Conservation (phyloP, 2,888 invertebrate genomes). For the Cryptocheilus praepositus region DNA sequence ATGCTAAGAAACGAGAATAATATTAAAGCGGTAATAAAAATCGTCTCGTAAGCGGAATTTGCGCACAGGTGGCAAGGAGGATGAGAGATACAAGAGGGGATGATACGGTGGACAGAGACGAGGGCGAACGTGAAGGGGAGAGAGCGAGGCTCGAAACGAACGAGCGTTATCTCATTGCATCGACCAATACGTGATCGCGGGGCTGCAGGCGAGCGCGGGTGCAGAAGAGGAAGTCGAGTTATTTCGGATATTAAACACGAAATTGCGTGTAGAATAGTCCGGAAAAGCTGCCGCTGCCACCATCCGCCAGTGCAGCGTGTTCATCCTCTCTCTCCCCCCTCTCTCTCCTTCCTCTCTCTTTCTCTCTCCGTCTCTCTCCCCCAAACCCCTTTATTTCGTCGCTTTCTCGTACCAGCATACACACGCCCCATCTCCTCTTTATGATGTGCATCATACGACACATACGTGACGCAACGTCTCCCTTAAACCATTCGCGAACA, state of each 20-base stretch:
- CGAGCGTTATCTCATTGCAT: constrained; percentile 25
- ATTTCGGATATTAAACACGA: constrained; percentile 67
- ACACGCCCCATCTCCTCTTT: not conserved
- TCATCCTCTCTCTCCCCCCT: constrained; percentile 5
- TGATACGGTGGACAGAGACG: constrained; percentile 23
- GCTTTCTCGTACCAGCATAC: not conserved
- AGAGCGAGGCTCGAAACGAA: constrained; percentile 23
- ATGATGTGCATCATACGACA: not conserved
- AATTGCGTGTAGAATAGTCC: constrained; percentile 64
- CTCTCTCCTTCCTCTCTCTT: not conserved
- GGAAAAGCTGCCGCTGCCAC: constrained; percentile 53
- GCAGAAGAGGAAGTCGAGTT: constrained; percentile 62
- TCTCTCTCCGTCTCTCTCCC: not conserved
- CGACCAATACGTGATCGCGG: constrained; percentile 25
- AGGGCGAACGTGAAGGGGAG: constrained; percentile 16
- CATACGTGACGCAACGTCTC: not conserved
- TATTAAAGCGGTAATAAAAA: too few relatives aligned
- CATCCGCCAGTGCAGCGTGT: not conserved
- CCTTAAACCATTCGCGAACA: not conserved
- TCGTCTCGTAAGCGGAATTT: too few relatives aligned
- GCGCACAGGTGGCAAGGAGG: constrained; percentile 17
- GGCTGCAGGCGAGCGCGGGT: constrained; percentile 23
- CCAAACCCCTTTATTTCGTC: not conserved
- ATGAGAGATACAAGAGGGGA: constrained; percentile 26
- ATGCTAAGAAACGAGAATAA: too few relatives aligned